Base-by-base conservation (phyloP, 2,113 vertebrate genomes). In the Zapornia atra region DNA sequence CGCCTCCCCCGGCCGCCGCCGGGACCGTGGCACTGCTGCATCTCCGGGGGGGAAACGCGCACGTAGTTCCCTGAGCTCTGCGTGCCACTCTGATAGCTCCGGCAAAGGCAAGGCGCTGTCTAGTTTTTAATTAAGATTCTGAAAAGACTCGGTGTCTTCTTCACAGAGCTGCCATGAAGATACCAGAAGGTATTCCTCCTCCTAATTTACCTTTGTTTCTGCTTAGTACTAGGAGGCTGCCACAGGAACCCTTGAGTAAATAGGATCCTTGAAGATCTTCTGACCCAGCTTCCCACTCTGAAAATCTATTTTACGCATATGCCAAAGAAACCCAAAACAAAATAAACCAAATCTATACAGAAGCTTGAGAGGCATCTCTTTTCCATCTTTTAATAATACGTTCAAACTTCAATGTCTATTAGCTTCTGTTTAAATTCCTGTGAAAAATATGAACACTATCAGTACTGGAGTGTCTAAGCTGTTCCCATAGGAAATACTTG, bases 11-110 rank as follows among this genome's bases (percentile, higher is more conserved):
- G 0, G 60, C 65, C 14, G 8, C 63, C 2, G n/a, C 4, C 13
- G 18, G 5, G 60, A 18, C 5, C 8, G 9, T 9, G 13, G 66
- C 8, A 12, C 17, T 36, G 68, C 60, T 3, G 51, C 9, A 1
- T 4, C 68, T 8, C 11, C 31, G 12, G 3, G 9, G 15, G 4
- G 0, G 9, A 5, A 5, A 5, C 24, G 29, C 57, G 50, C 36
- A 1, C 53, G 34, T 5, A 3, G 24, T 16, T 38, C 36, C 36
- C 34, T n/a, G 16, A 17, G 69, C 60, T 40, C n/a, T 15, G 11
- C n/a, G 11, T 16, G 90, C 61, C 36, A 12, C 42, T 50, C 18
- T 7, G 12, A 1, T 12, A 26, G 50, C 68, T n/a, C 66, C 29
- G 1, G 1, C 22, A 36, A 28, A 36, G 2, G 9, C 24, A 34